Conservation (phyloP, 1,140 invertebrate species). For the Brachionus koreanus region DNA sequence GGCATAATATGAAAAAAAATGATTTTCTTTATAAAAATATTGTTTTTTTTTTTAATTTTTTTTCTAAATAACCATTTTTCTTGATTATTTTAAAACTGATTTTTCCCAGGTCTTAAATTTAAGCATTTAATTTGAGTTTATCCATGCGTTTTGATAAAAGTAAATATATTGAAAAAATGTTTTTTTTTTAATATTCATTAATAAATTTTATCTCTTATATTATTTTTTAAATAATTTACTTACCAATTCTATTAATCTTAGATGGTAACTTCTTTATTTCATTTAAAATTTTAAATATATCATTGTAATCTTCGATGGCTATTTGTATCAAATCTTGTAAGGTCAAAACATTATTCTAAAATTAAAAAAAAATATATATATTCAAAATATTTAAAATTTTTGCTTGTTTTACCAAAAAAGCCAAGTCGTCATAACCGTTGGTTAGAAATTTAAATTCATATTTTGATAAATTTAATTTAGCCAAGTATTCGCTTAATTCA, state of each 20-base stretch:
- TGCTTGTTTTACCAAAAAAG: conserved; percentile 28
- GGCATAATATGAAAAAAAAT: too few species aligned
- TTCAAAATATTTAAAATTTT: not conserved
- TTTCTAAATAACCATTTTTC: too few species aligned
- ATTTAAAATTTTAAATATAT: conserved; percentile 15
- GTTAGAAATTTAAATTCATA: conserved; percentile 43
- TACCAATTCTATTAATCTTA: not conserved
- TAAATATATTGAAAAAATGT: too few species aligned
- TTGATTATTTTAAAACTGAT: too few species aligned
- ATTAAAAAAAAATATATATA: not conserved
- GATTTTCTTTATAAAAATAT: too few species aligned
- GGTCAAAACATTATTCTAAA: conserved; percentile 14
- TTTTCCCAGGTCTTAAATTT: too few species aligned
- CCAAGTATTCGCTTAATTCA: conserved; percentile 22
- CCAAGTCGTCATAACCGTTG: conserved; percentile 26
- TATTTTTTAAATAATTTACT: not conserved
- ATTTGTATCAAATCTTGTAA: conserved; percentile 29
- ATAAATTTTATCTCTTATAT: too few species aligned
- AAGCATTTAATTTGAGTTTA: too few species aligned
- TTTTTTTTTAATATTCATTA: too few species aligned
- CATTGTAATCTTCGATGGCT: conserved; percentile 23
- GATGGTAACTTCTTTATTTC: conserved; percentile 19
- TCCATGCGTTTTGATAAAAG: too few species aligned
- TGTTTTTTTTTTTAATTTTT: too few species aligned
- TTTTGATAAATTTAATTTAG: not conserved